Evolutionary conservation across 2,888 invertebrate species (phyloP).

Genomic region (Apocheima hispidaria): DNA sequence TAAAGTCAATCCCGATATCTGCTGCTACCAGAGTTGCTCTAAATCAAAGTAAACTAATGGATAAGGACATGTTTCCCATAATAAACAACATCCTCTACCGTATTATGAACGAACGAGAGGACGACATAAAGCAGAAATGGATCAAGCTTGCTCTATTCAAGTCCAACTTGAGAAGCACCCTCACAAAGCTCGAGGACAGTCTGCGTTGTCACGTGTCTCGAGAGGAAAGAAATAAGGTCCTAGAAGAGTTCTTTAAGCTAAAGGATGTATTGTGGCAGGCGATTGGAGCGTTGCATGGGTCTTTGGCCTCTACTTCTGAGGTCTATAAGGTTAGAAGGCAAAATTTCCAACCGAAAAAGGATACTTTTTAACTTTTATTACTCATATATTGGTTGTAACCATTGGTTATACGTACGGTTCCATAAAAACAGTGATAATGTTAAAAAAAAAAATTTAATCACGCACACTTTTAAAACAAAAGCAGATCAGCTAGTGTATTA

Average conservation of each 20-base stretch:
- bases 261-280: constrained; percentile 72
- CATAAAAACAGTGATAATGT: too few species aligned
- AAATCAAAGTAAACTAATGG: neutral
- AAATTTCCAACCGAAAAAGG: too few species aligned
- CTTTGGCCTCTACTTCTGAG: constrained; percentile 50
- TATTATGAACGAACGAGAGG: constrained; percentile 52
- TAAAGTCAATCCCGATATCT: too few species aligned
- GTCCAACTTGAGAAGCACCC: constrained; percentile 58
- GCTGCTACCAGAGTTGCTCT: neutral
- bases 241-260: constrained; percentile 60
- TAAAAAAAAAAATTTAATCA: too few species aligned
- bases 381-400: too few species aligned
- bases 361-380: too few species aligned
- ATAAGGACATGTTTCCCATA: constrained; percentile 36
- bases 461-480: too few species aligned
- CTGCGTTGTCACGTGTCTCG: constrained; percentile 51
- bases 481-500: too few species aligned
- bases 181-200: constrained; percentile 61
- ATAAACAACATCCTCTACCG: constrained; percentile 54
- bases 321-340: constrained; percentile 47
- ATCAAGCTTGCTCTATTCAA: constrained; percentile 68
- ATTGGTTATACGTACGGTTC: too few species aligned
- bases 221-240: constrained; percentile 52
- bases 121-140: constrained; percentile 65
- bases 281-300: constrained; percentile 70